phyloP scores from a whole-genome alignment of 2,888 invertebrate species.

The Agriopis leucophaearia region DNA sequence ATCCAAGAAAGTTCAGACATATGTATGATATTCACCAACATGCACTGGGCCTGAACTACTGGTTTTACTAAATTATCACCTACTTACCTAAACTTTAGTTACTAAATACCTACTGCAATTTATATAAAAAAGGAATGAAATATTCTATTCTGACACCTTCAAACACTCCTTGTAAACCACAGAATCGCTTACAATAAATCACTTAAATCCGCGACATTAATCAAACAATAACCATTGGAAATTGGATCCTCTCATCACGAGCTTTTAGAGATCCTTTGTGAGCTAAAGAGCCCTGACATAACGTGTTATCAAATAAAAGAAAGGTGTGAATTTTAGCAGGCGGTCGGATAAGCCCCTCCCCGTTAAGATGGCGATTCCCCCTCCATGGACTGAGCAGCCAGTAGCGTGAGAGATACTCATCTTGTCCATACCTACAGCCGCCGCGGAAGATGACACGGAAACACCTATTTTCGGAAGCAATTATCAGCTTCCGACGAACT shows the following conservation, averaged over 20 bases:
- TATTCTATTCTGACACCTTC: conserved; percentile 14
- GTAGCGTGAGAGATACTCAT: conserved; percentile 73
- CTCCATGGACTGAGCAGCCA: conserved; percentile 70
- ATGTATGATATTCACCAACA: too few relatives aligned
- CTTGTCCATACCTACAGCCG: conserved; percentile 77
- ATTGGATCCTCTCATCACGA: conserved; percentile 81
- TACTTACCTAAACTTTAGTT: too few relatives aligned
- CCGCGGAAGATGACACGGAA: conserved; percentile 61
- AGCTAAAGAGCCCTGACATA: conserved; percentile 83
- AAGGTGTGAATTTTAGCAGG: conserved; percentile 86
- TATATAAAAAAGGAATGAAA: neutral
- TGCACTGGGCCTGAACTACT: too few relatives aligned
- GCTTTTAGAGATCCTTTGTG: conserved; percentile 84
- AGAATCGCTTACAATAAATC: conserved; percentile 71
- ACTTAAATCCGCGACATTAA: conserved; percentile 78
- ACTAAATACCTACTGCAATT: neutral
- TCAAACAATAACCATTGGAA: conserved; percentile 79
- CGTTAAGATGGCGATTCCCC: conserved; percentile 83
- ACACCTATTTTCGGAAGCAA: conserved; percentile 85
- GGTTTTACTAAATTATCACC: too few relatives aligned
- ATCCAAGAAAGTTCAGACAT: too few relatives aligned
- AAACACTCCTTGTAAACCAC: conserved; percentile 46
- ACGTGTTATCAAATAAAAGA: conserved; percentile 86
- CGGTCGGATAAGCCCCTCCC: conserved; percentile 75
- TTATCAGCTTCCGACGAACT: conserved; percentile 72